These are phyloP conservation scores for Sebastes iracundus DNA, from an alignment of 2,797 vertebrate species.

Conservation along the genomic window DNA sequence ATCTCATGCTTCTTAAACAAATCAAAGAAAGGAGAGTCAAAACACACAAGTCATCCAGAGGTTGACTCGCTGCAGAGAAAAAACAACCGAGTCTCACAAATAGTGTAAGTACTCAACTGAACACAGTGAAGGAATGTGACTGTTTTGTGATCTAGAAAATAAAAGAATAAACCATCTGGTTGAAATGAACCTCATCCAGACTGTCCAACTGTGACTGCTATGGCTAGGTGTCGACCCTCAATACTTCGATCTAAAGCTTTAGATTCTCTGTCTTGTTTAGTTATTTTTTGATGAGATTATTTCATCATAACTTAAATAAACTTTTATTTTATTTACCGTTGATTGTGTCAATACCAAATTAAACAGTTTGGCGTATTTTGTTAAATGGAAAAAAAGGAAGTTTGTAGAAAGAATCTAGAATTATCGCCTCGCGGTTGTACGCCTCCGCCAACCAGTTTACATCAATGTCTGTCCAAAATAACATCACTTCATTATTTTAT, in stretches of 20 bases:
- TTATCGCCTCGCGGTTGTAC: too few species aligned
- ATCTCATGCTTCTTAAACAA: neutral
- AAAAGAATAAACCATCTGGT: neutral
- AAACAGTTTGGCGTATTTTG: neutral
- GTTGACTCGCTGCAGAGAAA: neutral
- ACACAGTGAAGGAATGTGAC: neutral
- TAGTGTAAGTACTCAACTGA: neutral
- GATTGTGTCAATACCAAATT: neutral
- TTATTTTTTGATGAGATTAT: too few species aligned
- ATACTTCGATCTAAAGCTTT: neutral
- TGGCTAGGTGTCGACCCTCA: neutral
- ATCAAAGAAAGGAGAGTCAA: neutral
- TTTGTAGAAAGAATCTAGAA: too few species aligned
- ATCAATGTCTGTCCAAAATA: too few species aligned
- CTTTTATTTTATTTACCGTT: too few species aligned
- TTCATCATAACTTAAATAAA: too few species aligned
- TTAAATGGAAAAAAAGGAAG: neutral
- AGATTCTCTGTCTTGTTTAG: too few species aligned
- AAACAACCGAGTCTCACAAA: neutral
- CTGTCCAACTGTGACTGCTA: neutral
- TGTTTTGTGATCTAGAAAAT: neutral
- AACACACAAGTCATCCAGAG: conserved; percentile 10
- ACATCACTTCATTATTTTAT: too few species aligned
- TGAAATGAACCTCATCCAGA: neutral
- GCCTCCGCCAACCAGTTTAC: too few species aligned